A percentile compares a stretch with the other conserved stretches of the same genome.
These are phyloP conservation scores for Incurvaria masculella DNA, from an alignment of 2,888 invertebrate species.

Conservation along the genomic window DNA sequence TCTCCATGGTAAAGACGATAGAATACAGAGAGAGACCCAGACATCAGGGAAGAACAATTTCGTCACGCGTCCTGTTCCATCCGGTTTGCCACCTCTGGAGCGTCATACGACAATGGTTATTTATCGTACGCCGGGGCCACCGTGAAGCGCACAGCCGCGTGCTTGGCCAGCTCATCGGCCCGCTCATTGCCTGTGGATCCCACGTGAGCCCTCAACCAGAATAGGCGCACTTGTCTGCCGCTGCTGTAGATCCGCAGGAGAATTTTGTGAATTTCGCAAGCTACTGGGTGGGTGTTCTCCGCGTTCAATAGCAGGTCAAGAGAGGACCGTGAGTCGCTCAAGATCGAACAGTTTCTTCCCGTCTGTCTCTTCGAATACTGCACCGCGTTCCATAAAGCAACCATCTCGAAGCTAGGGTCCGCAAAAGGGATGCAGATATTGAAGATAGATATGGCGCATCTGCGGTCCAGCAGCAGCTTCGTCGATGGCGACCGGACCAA, in stretches of 20 bases:
- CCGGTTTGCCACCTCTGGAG: background rate
- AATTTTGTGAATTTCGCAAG: background rate
- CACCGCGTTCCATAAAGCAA: too few species aligned
- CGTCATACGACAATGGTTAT: background rate
- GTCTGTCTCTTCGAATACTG: too few species aligned
- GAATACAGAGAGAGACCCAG: too few species aligned
- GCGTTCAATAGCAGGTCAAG: background rate
- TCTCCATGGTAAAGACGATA: too few species aligned
- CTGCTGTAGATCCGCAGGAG: background rate
- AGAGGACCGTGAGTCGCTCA: background rate
- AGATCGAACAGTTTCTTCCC: too few species aligned
- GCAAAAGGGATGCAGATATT: too few species aligned
- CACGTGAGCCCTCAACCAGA: background rate
- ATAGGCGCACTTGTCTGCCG: background rate
- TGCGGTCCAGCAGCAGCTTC: too few species aligned
- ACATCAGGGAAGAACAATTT: slow-evolving; percentile 2
- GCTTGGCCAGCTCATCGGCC: slow-evolving; percentile 2
- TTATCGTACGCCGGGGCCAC: background rate
- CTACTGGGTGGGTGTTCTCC: background rate
- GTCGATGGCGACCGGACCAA: too few species aligned
- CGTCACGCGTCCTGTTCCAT: background rate
- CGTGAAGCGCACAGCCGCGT: background rate
- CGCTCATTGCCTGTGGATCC: background rate
- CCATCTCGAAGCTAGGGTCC: too few species aligned
- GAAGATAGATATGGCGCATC: too few species aligned